Evolutionary conservation across 1,140 invertebrate genomes (phyloP).

Genomic region (Macrosteles quadrilineatus): DNA sequence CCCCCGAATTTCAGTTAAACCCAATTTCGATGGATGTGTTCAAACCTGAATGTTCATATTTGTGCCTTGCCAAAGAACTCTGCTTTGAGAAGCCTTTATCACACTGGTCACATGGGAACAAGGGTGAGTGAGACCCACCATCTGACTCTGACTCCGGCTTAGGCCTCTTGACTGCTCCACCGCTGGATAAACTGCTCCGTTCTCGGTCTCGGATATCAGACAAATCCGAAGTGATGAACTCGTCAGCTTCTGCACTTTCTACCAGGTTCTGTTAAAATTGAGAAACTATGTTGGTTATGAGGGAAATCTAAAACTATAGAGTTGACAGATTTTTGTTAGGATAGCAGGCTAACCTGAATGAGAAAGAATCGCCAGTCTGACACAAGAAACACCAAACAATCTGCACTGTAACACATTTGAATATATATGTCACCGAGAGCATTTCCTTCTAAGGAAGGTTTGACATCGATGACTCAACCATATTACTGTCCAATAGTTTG

Average conservation of each 20-base stretch:
- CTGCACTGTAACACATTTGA: too few species aligned
- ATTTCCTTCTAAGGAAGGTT: too few species aligned
- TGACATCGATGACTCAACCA: too few species aligned
- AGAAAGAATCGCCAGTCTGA: too few species aligned
- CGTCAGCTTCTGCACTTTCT: constrained; percentile 50
- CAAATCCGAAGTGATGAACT: constrained; percentile 46
- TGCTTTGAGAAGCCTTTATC: constrained; percentile 99
- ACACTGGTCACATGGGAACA: constrained; percentile 91
- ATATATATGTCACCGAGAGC: too few species aligned
- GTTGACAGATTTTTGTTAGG: too few species aligned
- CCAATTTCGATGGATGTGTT: not conserved
- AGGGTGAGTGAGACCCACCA: constrained; percentile 61
- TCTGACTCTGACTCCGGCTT: constrained; percentile 59
- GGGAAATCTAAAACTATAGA: too few species aligned
- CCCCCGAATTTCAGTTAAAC: not conserved
- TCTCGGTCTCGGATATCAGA: too few species aligned
- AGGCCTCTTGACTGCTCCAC: constrained; percentile 45
- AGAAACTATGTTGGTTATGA: too few species aligned
- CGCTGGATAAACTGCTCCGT: constrained; percentile 46
- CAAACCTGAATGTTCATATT: constrained; percentile 99
- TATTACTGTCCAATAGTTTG: too few species aligned
- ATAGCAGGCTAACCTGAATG: too few species aligned
- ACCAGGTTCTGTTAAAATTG: constrained; percentile 17
- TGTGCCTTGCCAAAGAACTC: constrained; percentile 96
- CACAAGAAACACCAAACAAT: too few species aligned